Conservation (phyloP, 2,888 invertebrate species). For the Pocota personata region DNA sequence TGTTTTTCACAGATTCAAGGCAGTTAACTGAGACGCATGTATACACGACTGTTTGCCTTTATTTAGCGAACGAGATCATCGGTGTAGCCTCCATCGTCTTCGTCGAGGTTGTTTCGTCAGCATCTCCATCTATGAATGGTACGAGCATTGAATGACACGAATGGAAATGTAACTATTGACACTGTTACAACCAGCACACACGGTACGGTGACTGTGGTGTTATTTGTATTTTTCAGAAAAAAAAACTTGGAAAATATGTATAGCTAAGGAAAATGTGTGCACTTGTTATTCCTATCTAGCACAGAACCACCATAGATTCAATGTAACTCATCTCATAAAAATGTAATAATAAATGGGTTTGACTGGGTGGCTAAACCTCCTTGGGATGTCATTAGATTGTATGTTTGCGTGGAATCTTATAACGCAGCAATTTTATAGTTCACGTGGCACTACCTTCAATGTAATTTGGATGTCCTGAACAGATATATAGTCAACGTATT, state of each 20-base stretch:
- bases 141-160: constrained; percentile 14
- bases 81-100: background rate
- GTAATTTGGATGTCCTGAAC: background rate
- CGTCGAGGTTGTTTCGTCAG: constrained; percentile 14
- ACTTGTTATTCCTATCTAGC: constrained; percentile 10
- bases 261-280: constrained; percentile 3
- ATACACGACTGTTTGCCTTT: constrained; percentile 37
- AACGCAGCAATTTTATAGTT: background rate
- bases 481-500: background rate
- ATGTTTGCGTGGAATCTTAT: background rate
- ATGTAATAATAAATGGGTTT: background rate
- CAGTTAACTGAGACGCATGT: constrained; percentile 24
- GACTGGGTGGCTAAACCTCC: background rate
- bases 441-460: background rate
- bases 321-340: background rate
- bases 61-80: constrained; percentile 59
- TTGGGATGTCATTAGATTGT: background rate
- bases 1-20: background rate
- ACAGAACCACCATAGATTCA: background rate
- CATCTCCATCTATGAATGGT: constrained; percentile 36
- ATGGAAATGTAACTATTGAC: constrained; percentile 52
- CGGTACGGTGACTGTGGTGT: background rate
- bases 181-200: constrained; percentile 4
- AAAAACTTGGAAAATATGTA: background rate
- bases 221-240: background rate